Base-by-base conservation (phyloP, 2,888 invertebrate species). In the Ectemnius lituratus region DNA sequence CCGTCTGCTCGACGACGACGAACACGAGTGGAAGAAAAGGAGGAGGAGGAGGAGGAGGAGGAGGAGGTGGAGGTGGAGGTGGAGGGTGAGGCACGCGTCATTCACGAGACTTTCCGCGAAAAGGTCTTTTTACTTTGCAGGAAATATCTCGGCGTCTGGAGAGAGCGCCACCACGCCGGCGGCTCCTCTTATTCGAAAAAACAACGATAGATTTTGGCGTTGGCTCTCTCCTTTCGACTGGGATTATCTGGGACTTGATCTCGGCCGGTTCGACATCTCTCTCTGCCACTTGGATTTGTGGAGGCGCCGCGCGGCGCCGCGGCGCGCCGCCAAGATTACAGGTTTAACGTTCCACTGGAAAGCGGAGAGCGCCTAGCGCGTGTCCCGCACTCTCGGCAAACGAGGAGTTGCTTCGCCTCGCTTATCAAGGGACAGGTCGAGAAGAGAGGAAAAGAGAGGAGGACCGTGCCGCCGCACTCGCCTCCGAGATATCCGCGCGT, bases 71-170 rank as follows among this genome's bases (percentile, higher is more conserved):
- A 3, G 23, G 23, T n/a, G 20, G 20, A 20, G 20, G 20, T 20
- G 23, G 23, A 3, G 23, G 23, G n/a, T n/a, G 37, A 6, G 37
- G 37, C 37, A 37, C 60, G 49, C 71, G 73, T 81, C 74, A 79
- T 81, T 76, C 76, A 82, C 70, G 70, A 67, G 66, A 37, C 14
- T 59, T 28, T 66, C 67, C 20, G 37, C 49, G 62, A 71, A 62
- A 45, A 20, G 13, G 4, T 14, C 18, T 27, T 45, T 57, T 45
- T 58, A 58, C 62, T 62, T 56, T 59, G 67, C 56, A 62, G 68
- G 71, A 61, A 71, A 75, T 45, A 47, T 45, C 63, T 49, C 57
- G 16, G 49, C 37, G 11, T 57, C 37, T 37, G 8, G 37, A 37
- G 37, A 6, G 8, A n/a, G 8, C 20, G 16, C 6, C 16, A 14